These are phyloP conservation scores for Nipponacmea schrenckii DNA, from an alignment of 2,888 invertebrate species.

Conservation along the genomic window DNA sequence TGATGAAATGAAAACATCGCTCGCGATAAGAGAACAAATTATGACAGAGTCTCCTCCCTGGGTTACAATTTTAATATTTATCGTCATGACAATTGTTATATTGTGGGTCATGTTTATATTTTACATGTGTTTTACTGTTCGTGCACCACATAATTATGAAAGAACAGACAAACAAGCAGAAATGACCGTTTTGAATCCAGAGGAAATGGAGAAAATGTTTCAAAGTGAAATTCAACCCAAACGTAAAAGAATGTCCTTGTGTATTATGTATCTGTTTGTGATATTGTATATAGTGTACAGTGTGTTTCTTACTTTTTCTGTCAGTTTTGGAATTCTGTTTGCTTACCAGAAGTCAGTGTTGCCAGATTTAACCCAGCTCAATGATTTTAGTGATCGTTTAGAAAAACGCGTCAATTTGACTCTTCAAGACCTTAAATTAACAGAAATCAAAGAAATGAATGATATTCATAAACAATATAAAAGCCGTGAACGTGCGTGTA, in stretches of 20 bases:
- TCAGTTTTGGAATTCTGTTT: slow-evolving; percentile 54
- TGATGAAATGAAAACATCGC: slow-evolving; percentile 8
- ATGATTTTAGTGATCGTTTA: slow-evolving; percentile 49
- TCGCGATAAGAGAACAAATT: slow-evolving; percentile 9
- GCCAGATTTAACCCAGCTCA: slow-evolving; percentile 39
- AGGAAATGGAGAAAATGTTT: slow-evolving; percentile 27
- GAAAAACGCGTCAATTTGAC: slow-evolving; percentile 42
- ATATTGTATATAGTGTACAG: slow-evolving; percentile 54
- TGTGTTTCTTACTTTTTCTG: slow-evolving; percentile 55
- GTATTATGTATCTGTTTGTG: slow-evolving; percentile 41
- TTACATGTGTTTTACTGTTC: slow-evolving; percentile 32
- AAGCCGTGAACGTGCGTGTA: slow-evolving; percentile 49
- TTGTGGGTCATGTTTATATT: slow-evolving; percentile 31
- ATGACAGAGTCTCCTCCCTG: slow-evolving; percentile 37
- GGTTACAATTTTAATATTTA: slow-evolving; percentile 43
- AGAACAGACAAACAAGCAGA: slow-evolving; percentile 32
- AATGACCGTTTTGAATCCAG: slow-evolving; percentile 40
- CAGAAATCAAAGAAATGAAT: slow-evolving; percentile 45
- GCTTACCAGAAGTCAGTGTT: slow-evolving; percentile 44
- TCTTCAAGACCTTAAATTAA: slow-evolving; percentile 40
- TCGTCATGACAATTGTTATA: slow-evolving; percentile 31
- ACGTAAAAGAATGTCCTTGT: slow-evolving; percentile 32
- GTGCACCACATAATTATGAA: slow-evolving; percentile 25
- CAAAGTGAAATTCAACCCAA: background rate
- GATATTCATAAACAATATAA: slow-evolving; percentile 42